These are phyloP conservation scores for Bettongia penicillata DNA, from an alignment of 2,113 vertebrate genomes.

Conservation along the genomic window DNA sequence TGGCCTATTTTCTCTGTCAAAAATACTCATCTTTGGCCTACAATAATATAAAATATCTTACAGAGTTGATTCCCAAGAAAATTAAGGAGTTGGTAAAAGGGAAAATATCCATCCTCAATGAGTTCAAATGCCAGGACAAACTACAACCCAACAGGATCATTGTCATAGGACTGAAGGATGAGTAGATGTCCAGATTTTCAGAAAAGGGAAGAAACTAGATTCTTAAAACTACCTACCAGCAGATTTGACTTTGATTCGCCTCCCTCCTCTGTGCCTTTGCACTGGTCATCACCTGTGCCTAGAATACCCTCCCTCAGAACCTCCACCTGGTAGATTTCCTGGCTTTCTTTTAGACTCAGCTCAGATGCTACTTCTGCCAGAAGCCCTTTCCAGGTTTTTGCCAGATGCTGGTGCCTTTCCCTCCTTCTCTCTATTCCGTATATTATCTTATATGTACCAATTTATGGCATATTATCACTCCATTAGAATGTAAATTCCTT, in stretches of 20 bases:
- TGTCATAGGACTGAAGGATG: not conserved
- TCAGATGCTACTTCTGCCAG: not conserved
- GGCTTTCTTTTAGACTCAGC: not conserved
- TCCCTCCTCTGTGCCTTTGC: not conserved
- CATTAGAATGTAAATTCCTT: not conserved
- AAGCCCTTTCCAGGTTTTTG: not conserved
- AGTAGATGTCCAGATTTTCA: not conserved
- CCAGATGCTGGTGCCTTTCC: not conserved
- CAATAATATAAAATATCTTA: not conserved
- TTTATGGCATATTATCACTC: not conserved
- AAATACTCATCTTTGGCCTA: too few species aligned
- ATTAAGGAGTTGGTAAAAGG: not conserved
- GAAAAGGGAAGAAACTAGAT: not conserved
- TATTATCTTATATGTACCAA: not conserved
- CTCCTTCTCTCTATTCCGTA: not conserved
- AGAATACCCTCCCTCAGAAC: not conserved
- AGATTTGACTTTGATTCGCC: not conserved
- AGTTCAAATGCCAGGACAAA: not conserved
- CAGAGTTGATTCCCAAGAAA: not conserved
- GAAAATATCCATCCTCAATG: not conserved
- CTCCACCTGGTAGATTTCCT: not conserved
- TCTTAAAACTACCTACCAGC: not conserved
- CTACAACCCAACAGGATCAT: too few species aligned
- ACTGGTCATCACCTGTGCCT: not conserved
- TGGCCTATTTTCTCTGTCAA: not conserved